Base-by-base conservation (phyloP, 2,888 invertebrate species). In the Ectropis crepuscularia region DNA sequence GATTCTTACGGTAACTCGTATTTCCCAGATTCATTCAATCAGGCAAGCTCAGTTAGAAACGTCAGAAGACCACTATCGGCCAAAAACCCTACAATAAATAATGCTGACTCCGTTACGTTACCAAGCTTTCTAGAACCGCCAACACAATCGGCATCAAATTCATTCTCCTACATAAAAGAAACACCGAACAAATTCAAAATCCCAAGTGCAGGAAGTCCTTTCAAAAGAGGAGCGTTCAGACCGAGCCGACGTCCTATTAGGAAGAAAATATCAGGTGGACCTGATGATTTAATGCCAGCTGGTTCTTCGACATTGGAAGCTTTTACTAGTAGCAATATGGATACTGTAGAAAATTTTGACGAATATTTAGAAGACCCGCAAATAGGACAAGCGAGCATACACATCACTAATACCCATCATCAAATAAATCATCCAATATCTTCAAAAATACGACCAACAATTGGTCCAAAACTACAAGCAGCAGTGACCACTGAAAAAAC, bases 61-160 rank as follows among this genome's bases (percentile, higher is more conserved):
- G 72, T 90, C 0, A 89, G 90, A 73, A 81, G 89, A 65, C 90
- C 89, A 16, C 69, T 77, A 7, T 69, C 80, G 42, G 72, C 78
- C 6, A 81, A 86, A 60, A 86, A 80, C 46, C 85, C 88, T 37
- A 50, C 77, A 8, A 69, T 72, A 42, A 70, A 75, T 8, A 80
- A 75, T 49, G 81, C 83, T 68, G 90, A 90, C 65, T 81, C 86
- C 4, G 80, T 82, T 5, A 90, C 91, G 0, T 73, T 93, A 48
- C 93, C 93, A 5, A 93, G 93, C 68, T 93, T 85, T 65, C 79
- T 93, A 63, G 93, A 93, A 74, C 93, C 93, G 6, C 93, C 93
- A 0, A 90, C 87, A 2, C 92, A 89, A 38, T 85, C 88, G 7
- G 86, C 88, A 0, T 79, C 88, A 28, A 79, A 86, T 9, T 81